Base-by-base conservation (phyloP, 2,113 vertebrate genomes). In the Heloderma charlesbogerti region DNA sequence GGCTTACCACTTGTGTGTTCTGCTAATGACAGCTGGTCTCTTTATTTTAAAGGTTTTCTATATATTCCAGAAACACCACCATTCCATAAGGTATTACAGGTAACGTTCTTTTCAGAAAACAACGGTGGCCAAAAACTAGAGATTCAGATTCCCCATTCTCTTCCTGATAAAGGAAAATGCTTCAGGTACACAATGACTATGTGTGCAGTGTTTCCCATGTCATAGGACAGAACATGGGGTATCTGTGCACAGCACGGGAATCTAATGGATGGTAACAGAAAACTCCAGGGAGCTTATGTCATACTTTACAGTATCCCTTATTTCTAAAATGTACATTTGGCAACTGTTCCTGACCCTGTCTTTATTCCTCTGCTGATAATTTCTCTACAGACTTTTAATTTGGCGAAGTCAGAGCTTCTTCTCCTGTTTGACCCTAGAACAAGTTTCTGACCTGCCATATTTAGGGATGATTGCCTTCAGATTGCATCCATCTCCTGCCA, bases 401-500 rank as follows among this genome's bases (percentile, higher is more conserved):
- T 86, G 91, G 88, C 86, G 60, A 69, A 86, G 37, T 48, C 48
- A 51, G 84, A 71, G 16, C 37, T 27, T 13, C 54, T 81, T 87
- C 89, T 74, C 31, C 0, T 2, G 25, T 90, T 27, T 93, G 93
- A 84, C 72, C 84, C 51, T 4, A 51, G 9, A 84, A 0, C 0
- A 48, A 86, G 79, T 45, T 86, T 88, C 48, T 10, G 82, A 85
- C 81, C 48, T 79, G 9, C 75, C 93, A 57, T 86, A 31, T 0
- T 31, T 87, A 86, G 80, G n/a, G 6, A 0, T 67, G 90, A 92
- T 91, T 0, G 31, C 45, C 83, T 63, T 71, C 83, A 89, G 40
- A 85, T n/a, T 83, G 90, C 72, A 22, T 90, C 75, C 72, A 48
- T 91, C 80, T 13, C 51, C 43, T 88, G 34, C 88, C 43, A 87